Evolutionary conservation across 2,113 vertebrate genomes (phyloP).

Genomic region (Cochlearius cochlearius): DNA sequence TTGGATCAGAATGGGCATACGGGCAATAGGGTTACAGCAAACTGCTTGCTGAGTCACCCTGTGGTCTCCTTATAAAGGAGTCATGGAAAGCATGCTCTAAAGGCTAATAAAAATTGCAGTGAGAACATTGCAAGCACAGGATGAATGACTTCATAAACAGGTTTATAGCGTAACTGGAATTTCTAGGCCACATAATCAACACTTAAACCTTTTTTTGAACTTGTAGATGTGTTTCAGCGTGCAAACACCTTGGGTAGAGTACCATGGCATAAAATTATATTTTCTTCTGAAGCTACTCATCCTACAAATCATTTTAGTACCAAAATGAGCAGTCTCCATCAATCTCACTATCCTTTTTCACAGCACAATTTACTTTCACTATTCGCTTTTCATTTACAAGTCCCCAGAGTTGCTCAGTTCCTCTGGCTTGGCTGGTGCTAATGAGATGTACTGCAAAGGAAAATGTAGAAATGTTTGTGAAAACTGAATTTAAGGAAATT

Average conservation of each 20-base stretch:
- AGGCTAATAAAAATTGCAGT: background rate
- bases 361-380: background rate
- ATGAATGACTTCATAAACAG: conserved; percentile 11
- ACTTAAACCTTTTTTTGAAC: background rate
- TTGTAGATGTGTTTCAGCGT: background rate
- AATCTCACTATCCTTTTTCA: background rate
- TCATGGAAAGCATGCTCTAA: background rate
- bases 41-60: background rate
- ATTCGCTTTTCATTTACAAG: background rate
- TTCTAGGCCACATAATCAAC: background rate
- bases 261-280: background rate
- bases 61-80: background rate
- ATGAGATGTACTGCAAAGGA: background rate
- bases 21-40: background rate
- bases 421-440: background rate
- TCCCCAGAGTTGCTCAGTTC: background rate
- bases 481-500: background rate
- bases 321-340: background rate
- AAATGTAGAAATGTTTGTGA: background rate
- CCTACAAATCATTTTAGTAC: background rate
- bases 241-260: background rate
- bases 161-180: background rate
- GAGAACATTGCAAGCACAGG: background rate
- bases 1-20: background rate
- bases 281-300: background rate